A percentile compares a stretch with the other conserved stretches of the same genome.
Conservation (phyloP, 2,113 vertebrate genomes). For the Perca schrenkii region DNA sequence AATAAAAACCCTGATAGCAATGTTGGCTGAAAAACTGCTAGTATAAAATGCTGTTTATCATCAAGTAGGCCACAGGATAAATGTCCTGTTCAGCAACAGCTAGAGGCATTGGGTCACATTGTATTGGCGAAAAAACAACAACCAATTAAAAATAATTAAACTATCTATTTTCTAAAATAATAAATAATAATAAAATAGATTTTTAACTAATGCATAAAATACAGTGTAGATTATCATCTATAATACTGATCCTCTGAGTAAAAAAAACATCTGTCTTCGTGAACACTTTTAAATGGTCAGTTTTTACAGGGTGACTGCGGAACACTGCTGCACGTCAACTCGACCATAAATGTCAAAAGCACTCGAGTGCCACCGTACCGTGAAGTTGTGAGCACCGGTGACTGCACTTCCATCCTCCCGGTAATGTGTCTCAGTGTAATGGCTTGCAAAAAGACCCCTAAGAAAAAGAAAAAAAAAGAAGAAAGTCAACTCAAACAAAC, state of each 20-base stretch:
- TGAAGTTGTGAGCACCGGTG: conserved; percentile 85
- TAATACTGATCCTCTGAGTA: not conserved
- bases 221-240: not conserved
- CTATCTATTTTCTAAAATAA: not conserved
- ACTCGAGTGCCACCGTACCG: conserved; percentile 83
- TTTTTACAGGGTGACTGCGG: conserved; percentile 35
- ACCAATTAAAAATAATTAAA: not conserved
- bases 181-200: not conserved
- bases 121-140: conserved; percentile 3
- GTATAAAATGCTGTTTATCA: conserved; percentile 62
- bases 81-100: conserved; percentile 8
- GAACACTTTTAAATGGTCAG: conserved; percentile 29
- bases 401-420: conserved; percentile 87
- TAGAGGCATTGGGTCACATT: conserved; percentile 9
- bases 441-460: conserved; percentile 91
- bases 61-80: conserved; percentile 55
- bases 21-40: conserved; percentile 53
- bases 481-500: conserved; percentile 36
- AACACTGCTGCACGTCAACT: conserved; percentile 38
- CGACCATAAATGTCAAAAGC: conserved; percentile 52
- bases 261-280: conserved; percentile 7
- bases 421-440: conserved; percentile 96
- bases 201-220: not conserved
- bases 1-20: conserved; percentile 70
- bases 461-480: conserved; percentile 32